These are phyloP conservation scores for Xenops minutus DNA, from an alignment of 2,797 vertebrate species.

Conservation along the genomic window DNA sequence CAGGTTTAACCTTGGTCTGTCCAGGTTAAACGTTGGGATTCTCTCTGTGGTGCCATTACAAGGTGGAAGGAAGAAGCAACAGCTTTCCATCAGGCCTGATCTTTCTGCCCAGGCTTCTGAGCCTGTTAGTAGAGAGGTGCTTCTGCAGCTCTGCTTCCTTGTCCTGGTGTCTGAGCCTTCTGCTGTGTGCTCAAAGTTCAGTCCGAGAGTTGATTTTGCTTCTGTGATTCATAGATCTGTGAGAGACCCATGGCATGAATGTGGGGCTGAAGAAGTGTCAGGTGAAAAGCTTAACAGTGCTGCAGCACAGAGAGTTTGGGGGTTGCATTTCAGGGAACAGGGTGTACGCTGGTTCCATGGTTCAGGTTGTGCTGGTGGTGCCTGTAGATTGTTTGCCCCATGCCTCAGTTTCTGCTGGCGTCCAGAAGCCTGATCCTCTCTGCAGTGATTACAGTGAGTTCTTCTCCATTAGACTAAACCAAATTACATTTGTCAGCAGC, in stretches of 20 bases:
- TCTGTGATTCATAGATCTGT: background rate
- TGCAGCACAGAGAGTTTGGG: background rate
- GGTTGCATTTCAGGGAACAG: background rate
- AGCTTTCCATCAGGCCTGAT: background rate
- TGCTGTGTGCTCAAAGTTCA: background rate
- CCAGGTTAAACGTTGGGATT: background rate
- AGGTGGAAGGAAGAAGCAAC: background rate
- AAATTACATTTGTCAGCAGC: background rate
- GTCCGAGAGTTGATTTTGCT: background rate
- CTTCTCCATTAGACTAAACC: background rate
- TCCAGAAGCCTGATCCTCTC: rapidly evolving
- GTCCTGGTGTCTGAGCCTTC: background rate
- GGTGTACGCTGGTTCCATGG: background rate
- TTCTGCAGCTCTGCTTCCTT: background rate
- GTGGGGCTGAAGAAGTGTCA: background rate
- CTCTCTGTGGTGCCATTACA: background rate
- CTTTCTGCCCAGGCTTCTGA: background rate
- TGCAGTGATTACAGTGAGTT: background rate
- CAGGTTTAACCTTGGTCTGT: background rate
- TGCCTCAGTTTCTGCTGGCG: background rate
- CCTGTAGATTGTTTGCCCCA: background rate
- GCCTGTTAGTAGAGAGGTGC: background rate
- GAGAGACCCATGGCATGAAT: background rate
- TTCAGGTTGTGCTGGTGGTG: background rate
- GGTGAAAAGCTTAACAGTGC: background rate